These are phyloP conservation scores for Aphelocoma californica DNA, from an alignment of 2,797 vertebrate species.

Conservation along the genomic window DNA sequence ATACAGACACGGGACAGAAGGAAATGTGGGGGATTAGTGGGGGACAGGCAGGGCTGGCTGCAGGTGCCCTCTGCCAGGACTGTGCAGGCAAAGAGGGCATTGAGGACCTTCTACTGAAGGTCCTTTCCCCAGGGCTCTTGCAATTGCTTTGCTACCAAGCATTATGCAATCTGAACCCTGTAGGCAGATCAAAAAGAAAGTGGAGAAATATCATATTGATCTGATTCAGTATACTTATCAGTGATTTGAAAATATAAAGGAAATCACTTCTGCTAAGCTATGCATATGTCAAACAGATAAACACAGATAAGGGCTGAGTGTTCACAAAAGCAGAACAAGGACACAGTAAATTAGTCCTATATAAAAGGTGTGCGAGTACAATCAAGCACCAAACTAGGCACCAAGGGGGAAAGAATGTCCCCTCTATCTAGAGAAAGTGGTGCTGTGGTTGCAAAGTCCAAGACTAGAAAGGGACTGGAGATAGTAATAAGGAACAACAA, in stretches of 20 bases:
- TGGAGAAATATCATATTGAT: neutral
- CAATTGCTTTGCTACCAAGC: neutral
- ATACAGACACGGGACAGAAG: neutral
- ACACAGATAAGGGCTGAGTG: neutral
- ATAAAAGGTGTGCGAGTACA: neutral
- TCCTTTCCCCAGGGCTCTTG: neutral
- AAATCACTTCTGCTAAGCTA: neutral
- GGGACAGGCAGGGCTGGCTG: neutral
- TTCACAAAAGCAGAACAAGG: neutral
- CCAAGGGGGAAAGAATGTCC: neutral
- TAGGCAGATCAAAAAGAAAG: neutral
- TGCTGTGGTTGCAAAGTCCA: neutral
- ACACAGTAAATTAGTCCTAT: neutral
- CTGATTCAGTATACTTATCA: neutral
- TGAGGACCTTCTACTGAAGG: neutral
- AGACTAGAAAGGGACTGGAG: neutral
- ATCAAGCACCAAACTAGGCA: neutral
- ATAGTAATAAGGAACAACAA: neutral
- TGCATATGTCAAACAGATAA: neutral
- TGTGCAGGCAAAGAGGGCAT: neutral
- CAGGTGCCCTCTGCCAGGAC: neutral
- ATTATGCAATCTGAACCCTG: neutral
- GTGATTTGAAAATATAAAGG: neutral
- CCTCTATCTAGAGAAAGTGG: neutral
- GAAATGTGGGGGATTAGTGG: neutral